Evolutionary conservation across 2,888 invertebrate genomes (phyloP), one percentile per base, ranked within the genome.

Genomic region (Latrodectus elegans): DNA sequence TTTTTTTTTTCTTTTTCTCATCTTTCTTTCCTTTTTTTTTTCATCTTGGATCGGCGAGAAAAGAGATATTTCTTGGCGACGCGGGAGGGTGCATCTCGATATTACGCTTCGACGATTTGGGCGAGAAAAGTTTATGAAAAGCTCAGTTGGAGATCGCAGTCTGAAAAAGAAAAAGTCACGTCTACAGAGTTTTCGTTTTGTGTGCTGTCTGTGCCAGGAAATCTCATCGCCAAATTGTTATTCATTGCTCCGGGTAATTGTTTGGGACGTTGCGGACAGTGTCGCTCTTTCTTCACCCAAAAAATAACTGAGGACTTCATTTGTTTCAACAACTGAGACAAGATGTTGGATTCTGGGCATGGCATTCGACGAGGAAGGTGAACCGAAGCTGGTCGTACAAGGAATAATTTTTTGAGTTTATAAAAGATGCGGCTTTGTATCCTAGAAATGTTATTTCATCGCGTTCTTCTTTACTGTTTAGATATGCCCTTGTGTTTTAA

Each of bases 31-130:
- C 6, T 38, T 38, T 38, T 38, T 38, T 38, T 38, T 38, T 38
- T 38, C 38, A 38, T 38, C 38, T 6, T 38, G 38, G 6, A 38
- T 38, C 38, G 38, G 38, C 38, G 53, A 51, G 52, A 52, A 22
- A 68, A 77, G 52, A 52, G 68, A 68, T 67, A 77, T 77, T 77
- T 77, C 68, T 77, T 68, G 17, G n/a, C 12, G 53, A 14, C 49
- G 0, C 60, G 51, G 51, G 52, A n/a, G 17, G 77, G 52, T 26
- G 55, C 85, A 49, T 75, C 70, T 74, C 68, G 70, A 80, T 86
- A 86, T 80, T 76, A 71, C 80, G 53, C 38, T 22, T n/a, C 15
- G 76, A 52, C 52, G 68, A n/a, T 17, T 65, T n/a, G 15, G n/a
- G 53, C 26, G 17, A 53, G 51, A 77, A 17, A 60, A 60, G n/a